Evolutionary conservation across 1,140 invertebrate genomes (phyloP).

Genomic region (Cydia strobilella): DNA sequence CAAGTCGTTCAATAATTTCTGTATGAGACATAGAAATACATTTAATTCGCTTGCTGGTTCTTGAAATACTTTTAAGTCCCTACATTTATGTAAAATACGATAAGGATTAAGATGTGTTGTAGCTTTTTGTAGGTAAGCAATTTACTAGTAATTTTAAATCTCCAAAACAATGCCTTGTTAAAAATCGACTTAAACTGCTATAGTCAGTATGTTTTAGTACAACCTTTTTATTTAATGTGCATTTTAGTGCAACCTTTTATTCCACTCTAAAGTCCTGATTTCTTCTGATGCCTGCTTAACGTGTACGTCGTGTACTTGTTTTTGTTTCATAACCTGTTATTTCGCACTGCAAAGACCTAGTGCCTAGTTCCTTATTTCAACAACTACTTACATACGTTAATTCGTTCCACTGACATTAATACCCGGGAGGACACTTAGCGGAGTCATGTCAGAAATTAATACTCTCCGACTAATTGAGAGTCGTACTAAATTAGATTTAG

Average conservation of each 20-base stretch:
- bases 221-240: background rate
- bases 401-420: slow-evolving; percentile 24
- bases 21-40: background rate
- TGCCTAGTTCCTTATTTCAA: slow-evolving; percentile 20
- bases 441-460: slow-evolving; percentile 16
- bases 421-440: slow-evolving; percentile 23
- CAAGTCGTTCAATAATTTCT: background rate
- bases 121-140: background rate
- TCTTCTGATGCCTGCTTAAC: background rate
- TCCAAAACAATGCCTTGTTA: slow-evolving; percentile 4
- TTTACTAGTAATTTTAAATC: background rate
- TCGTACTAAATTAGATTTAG: slow-evolving; percentile 27
- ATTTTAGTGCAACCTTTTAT: background rate
- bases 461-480: background rate
- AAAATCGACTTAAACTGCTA: background rate
- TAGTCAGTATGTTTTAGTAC: background rate
- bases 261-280: background rate
- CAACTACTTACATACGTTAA: slow-evolving; percentile 4
- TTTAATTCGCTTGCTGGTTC: background rate
- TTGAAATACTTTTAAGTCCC: background rate
- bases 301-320: no score
- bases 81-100: no score
- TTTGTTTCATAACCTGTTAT: background rate
- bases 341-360: background rate
- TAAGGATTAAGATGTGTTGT: background rate